phyloP scores from a whole-genome alignment of 1,140 invertebrate genomes.

The Cydia pomonella region DNA sequence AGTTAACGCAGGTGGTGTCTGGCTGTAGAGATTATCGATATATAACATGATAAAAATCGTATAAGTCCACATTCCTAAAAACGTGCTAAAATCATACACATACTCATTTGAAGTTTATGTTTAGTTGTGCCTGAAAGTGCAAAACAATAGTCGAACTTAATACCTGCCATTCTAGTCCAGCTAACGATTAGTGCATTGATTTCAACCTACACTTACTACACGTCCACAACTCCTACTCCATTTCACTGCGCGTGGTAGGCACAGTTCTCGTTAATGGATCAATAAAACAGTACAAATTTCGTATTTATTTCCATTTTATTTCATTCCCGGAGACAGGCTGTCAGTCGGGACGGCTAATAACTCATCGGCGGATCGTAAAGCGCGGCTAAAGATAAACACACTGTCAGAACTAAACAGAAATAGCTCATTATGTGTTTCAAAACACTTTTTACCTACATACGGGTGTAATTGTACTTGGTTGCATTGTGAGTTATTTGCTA shows the following conservation, averaged over 20 bases:
- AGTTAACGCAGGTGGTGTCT: too few relatives aligned
- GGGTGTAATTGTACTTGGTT: constrained; percentile 2
- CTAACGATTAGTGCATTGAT: too few relatives aligned
- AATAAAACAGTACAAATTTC: constrained; percentile 36
- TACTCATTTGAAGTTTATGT: neutral
- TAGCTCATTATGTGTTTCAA: constrained; percentile 53
- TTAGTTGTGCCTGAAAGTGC: too few relatives aligned
- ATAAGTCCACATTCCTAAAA: too few relatives aligned
- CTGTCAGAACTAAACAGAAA: constrained; percentile 65
- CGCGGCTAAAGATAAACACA: constrained; percentile 73
- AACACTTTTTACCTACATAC: constrained; percentile 39
- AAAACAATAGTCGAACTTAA: too few relatives aligned
- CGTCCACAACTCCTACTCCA: neutral
- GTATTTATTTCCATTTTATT: constrained; percentile 55
- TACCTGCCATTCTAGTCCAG: too few relatives aligned
- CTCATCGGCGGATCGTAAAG: constrained; percentile 70
- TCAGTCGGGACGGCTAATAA: constrained; percentile 69
- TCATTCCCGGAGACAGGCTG: constrained; percentile 70
- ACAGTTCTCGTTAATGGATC: constrained; percentile 25
- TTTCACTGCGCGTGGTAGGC: constrained; percentile 1
- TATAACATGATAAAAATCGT: too few relatives aligned
- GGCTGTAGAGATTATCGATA: too few relatives aligned
- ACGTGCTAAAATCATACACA: too few relatives aligned
- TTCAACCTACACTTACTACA: neutral
- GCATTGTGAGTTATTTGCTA: neutral